phyloP scores from a whole-genome alignment of 2,113 vertebrate genomes.

The Erpornis zantholeuca region DNA sequence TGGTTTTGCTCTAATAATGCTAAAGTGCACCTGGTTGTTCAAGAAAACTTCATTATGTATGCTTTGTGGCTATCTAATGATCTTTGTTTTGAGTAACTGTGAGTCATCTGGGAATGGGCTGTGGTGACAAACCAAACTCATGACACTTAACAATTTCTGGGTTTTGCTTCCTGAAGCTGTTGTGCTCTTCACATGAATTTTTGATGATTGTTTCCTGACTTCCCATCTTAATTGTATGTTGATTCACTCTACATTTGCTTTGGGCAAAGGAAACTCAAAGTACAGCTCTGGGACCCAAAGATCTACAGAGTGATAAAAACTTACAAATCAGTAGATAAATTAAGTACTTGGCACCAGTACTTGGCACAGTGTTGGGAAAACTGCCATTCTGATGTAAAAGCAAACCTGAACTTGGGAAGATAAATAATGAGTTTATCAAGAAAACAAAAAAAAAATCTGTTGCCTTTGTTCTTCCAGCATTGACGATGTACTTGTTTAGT shows the following conservation, averaged over 20 bases:
- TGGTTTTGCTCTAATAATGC: background rate
- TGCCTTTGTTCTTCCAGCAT: background rate
- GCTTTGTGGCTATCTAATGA: background rate
- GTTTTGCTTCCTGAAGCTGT: background rate
- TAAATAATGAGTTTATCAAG: background rate
- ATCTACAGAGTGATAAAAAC: background rate
- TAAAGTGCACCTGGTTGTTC: background rate
- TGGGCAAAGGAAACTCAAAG: background rate
- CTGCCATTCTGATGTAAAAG: background rate
- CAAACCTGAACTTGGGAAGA: background rate
- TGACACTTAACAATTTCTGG: background rate
- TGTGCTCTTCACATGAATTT: background rate
- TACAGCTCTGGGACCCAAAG: background rate
- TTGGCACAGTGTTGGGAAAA: background rate
- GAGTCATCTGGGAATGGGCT: constrained; percentile 12
- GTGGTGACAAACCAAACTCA: background rate
- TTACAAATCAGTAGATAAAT: background rate
- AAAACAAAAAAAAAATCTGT: background rate
- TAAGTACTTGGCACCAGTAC: background rate
- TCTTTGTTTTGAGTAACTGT: constrained; percentile 4
- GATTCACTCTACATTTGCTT: background rate
- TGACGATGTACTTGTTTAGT: background rate
- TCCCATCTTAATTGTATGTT: background rate
- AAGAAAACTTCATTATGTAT: background rate
- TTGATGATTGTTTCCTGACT: background rate